Evolutionary conservation across 2,113 vertebrate species (phyloP).

Genomic region (Ptilorrhoa leucosticta): DNA sequence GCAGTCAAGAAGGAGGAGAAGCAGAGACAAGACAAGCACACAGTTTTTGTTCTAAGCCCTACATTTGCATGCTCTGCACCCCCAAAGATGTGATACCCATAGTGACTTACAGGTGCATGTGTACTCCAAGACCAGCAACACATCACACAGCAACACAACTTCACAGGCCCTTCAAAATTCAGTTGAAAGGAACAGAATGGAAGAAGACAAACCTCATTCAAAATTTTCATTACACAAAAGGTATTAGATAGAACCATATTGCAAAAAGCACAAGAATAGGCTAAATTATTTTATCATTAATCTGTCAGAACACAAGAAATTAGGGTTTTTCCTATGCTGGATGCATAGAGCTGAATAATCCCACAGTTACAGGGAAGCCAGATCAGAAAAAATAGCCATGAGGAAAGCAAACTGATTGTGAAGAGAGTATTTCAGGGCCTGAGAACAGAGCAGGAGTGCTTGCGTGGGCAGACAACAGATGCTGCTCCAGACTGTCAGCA

Average conservation of each 20-base stretch:
- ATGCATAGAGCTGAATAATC: neutral
- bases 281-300: neutral
- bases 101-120: fast-evolving
- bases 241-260: neutral
- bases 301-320: neutral
- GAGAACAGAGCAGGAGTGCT: neutral
- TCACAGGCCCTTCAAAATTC: neutral
- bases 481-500: neutral
- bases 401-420: neutral
- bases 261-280: neutral
- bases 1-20: neutral
- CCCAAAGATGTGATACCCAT: neutral
- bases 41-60: neutral
- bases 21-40: neutral
- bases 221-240: neutral
- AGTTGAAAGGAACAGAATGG: neutral
- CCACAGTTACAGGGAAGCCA: neutral
- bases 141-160: neutral
- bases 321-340: neutral
- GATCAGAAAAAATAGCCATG: neutral
- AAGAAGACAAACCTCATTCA: neutral
- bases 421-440: neutral
- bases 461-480: neutral
- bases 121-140: neutral
- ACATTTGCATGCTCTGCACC: neutral